Conservation (phyloP, 2,113 vertebrate species). For the Parus major region DNA sequence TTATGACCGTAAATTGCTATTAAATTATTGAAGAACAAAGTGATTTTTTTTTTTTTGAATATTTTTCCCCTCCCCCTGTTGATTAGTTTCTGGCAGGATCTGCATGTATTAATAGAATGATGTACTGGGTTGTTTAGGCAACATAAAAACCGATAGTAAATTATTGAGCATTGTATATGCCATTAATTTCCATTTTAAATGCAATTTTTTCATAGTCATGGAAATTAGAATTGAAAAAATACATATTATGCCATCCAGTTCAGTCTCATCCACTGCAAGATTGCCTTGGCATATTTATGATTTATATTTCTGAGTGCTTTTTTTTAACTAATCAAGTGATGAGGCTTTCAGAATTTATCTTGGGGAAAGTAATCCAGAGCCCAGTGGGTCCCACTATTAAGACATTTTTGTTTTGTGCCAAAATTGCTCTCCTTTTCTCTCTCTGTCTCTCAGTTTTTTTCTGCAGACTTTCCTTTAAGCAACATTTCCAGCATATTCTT, state of each 20-base stretch:
- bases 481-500: background rate
- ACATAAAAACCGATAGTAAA: background rate
- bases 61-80: background rate
- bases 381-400: background rate
- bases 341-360: background rate
- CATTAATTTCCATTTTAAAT: slow-evolving; percentile 26
- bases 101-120: background rate
- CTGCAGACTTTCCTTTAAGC: background rate
- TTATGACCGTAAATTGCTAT: background rate
- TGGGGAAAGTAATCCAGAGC: background rate
- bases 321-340: background rate
- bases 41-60: background rate
- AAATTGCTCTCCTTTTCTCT: background rate
- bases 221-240: slow-evolving; percentile 33
- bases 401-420: background rate
- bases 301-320: background rate
- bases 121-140: background rate
- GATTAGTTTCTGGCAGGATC: background rate
- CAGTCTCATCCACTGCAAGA: background rate
- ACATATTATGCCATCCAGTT: background rate
- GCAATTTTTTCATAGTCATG: background rate
- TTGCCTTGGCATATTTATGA: background rate
- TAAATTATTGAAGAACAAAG: background rate
- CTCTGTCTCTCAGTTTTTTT: background rate
- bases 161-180: background rate